Conservation (phyloP, 2,113 vertebrate species). For the Etheostoma spectabile region DNA sequence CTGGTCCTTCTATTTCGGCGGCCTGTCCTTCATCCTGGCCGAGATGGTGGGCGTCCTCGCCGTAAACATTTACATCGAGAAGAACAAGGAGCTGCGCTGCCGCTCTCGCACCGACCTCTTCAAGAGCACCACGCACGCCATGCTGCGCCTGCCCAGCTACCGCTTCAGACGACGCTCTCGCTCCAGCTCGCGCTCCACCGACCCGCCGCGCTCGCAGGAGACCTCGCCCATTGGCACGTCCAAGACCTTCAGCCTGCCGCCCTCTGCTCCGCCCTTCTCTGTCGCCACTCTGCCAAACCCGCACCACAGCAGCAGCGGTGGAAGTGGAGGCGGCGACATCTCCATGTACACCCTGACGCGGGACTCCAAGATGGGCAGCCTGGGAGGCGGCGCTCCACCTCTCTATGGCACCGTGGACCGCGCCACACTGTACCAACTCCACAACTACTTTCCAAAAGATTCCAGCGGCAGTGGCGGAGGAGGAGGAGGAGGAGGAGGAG, state of each 20-base stretch:
- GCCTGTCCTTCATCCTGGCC: slow-evolving; percentile 94
- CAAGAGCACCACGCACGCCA: slow-evolving; percentile 87
- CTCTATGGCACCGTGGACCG: slow-evolving; percentile 87
- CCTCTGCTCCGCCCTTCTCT: slow-evolving; percentile 82
- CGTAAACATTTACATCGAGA: slow-evolving; percentile 95
- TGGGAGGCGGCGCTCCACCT: slow-evolving; percentile 82
- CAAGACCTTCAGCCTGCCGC: slow-evolving; percentile 84
- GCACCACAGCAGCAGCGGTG: slow-evolving; percentile 76
- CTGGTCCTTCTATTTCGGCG: slow-evolving; percentile 96
- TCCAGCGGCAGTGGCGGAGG: slow-evolving; percentile 64
- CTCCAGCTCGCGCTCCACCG: slow-evolving; percentile 91
- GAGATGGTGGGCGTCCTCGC: slow-evolving; percentile 95
- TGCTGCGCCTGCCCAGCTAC: slow-evolving; percentile 92
- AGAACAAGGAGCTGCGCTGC: slow-evolving; percentile 93
- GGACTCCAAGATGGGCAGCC: slow-evolving; percentile 85
- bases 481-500: slow-evolving; percentile 52
- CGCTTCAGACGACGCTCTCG: slow-evolving; percentile 90
- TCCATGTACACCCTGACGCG: slow-evolving; percentile 93
- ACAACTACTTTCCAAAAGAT: slow-evolving; percentile 93
- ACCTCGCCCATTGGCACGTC: slow-evolving; percentile 80
- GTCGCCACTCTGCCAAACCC: slow-evolving; percentile 87
- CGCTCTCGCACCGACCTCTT: slow-evolving; percentile 91
- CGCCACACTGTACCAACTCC: slow-evolving; percentile 90
- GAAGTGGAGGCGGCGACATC: slow-evolving; percentile 87
- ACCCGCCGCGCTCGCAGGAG: slow-evolving; percentile 86